Base-by-base conservation (phyloP, 1,140 invertebrate genomes). In the Heterodera carotae region DNA sequence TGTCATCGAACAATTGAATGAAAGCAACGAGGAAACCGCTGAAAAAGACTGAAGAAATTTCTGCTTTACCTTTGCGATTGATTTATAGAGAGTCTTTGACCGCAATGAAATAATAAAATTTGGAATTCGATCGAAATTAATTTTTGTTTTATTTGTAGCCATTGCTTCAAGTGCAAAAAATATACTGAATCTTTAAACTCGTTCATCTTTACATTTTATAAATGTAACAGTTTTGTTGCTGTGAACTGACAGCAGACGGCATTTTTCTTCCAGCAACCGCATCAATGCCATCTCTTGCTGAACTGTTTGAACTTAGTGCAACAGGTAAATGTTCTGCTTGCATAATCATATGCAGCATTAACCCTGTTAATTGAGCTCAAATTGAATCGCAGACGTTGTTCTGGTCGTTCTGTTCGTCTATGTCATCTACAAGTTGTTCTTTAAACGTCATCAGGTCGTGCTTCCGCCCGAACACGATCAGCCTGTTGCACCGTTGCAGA, bases 371-470 rank as follows among this genome's bases (percentile, higher is more conserved):
- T n/a, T n/a, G n/a, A n/a, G n/a, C n/a, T 31, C n/a, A 31, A 69
- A 31, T 69, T 69, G n/a, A 31, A 7, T 12, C 31, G 36, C n/a
- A 67, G 77, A 78, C 56, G 39, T 78, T 8, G 67, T 78, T 7
- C 27, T 78, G 2, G 12, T 78, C 33, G 60, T 78, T 39, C 77
- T 78, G 22, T 69, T 78, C 25, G 31, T 78, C 31, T 78, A 78
- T 69, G 77, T 78, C 25, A 48, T 78, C 29, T 78, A 78, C 69
- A 78, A 76, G 43, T 78, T 78, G 53, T 78, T 78, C 66, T 73
- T 78, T 29, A 79, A 79, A 79, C 73, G 53, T 53, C 36, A 33
- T 10, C 33, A 43, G 25, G 39, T 69, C 25, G 76, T 62, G 34
- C 33, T 53, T 12, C 76, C 76, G 34, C 33, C 76, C 31, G 31